Evolutionary conservation across 2,888 invertebrate genomes (phyloP), one percentile per base, ranked within the genome.

Genomic region (Tetramorium bicarinatum): DNA sequence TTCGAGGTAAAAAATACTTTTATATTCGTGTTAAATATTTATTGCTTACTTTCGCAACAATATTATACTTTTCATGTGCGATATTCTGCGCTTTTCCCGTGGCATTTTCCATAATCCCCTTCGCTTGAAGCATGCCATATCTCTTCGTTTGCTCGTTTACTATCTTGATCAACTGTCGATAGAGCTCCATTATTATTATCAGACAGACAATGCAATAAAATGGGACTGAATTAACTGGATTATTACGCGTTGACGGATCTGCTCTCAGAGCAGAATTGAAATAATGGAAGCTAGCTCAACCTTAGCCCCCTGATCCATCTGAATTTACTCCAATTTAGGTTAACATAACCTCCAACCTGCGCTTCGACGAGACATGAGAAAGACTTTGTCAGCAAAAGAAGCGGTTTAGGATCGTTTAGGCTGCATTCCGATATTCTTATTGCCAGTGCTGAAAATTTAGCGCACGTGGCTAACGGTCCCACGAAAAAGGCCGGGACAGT

Each of bases 31-130:
- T 49, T 25, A 41, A 6, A 54, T 11, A 13, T 59, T 47, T 34
- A 25, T 34, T 25, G 7, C 79, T 80, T 91, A 94, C 94, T 93
- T 94, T 93, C 2, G 91, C 89, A 74, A 94, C 84, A 69, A 91
- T 88, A 72, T 90, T 88, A 77, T 92, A 94, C 82, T 93, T 94
- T 80, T 93, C 82, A 0, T 90, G 77, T 21, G 93, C 92, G 67
- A 87, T 72, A 81, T 80, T 91, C 84, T 94, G 94, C 3, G 92
- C 92, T 82, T 85, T 91, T 75, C 87, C 93, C 21, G 93, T 87
- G 6, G 91, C 91, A 85, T 86, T 92, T 80, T 89, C 91, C 34
- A 93, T 86, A 21, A 88, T 91, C 66, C 82, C 85, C 21, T 89
- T 89, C 8, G 93, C 91, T 69, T 92, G 86, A 47, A 93, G 77